Conservation (phyloP, 2,797 vertebrate genomes). For the Hyperoplus lanceolatus region DNA sequence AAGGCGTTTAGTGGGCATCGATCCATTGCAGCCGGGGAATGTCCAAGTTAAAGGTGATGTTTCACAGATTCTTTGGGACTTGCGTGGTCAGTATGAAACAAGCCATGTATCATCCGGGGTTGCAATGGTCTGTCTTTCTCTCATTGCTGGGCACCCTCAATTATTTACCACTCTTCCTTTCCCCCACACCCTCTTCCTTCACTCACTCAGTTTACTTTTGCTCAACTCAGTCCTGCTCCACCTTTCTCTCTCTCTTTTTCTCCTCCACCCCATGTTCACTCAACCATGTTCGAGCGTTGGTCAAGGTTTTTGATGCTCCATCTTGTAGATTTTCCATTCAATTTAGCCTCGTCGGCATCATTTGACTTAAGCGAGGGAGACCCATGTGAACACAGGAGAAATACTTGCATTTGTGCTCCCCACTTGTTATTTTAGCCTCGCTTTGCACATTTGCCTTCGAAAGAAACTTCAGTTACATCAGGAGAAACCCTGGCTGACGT, state of each 20-base stretch:
- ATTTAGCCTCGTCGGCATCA: constrained; percentile 23
- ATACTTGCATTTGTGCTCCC: constrained; percentile 37
- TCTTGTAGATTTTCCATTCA: constrained; percentile 21
- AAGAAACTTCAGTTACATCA: constrained; percentile 57
- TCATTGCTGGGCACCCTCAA: constrained; percentile 16
- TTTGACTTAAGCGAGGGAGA: constrained; percentile 17
- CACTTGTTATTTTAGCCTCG: constrained; percentile 44
- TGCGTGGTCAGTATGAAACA: constrained; percentile 44
- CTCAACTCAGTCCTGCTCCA: not conserved
- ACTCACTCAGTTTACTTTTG: constrained; percentile 18
- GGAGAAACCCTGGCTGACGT: constrained; percentile 25
- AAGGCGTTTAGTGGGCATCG: constrained; percentile 61
- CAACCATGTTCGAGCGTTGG: constrained; percentile 9
- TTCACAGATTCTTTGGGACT: constrained; percentile 42
- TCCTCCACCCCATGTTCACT: constrained; percentile 3
- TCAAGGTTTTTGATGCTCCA: constrained; percentile 17
- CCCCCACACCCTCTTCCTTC: not conserved
- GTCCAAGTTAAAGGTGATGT: constrained; percentile 62
- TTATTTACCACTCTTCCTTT: constrained; percentile 40
- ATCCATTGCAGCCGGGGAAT: constrained; percentile 42
- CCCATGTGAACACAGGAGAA: constrained; percentile 40
- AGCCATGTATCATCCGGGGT: constrained; percentile 18
- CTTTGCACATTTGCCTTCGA: constrained; percentile 48
- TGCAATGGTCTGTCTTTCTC: constrained; percentile 19
- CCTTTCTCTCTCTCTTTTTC: constrained; percentile 1